Base-by-base conservation (phyloP, 2,888 invertebrate genomes). In the Timema podura region DNA sequence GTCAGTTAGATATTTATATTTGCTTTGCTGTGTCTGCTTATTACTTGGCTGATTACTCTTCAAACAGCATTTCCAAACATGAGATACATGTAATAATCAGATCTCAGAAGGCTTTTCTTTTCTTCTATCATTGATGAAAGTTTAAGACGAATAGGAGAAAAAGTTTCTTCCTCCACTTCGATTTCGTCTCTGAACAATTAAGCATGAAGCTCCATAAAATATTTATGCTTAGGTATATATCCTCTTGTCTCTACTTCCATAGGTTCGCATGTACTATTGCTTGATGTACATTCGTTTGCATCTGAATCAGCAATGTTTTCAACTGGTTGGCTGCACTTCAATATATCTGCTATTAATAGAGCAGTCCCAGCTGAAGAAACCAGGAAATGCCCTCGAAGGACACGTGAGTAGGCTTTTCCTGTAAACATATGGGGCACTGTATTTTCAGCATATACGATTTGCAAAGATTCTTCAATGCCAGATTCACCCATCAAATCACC, bases 341-440 rank as follows among this genome's bases (percentile, higher is more conserved):
- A 59, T 59, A 59, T 59, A 16, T 59, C 59, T 59, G 59, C 59
- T 44, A 59, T 59, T 59, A 59, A 44, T 59, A 59, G 5, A 59
- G 59, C 6, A n/a, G 9, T 59, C 59, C 16, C 16, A 5, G 59
- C 59, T 59, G 59, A 59, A 59, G 6, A 59, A 59, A 59, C 44
- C 30, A 59, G 59, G 15, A 59, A 59, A 59, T 59, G 59, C 16
- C 59, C 59, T 16, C 59, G 15, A 59, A 59, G 59, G 6, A 44
- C 6, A 59, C 16, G 30, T 44, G 59, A 59, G 59, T 59, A 59
- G 44, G 59, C 59, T 16, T 16, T 59, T 11, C 59, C 15, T 8
- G 59, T 59, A 44, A 59, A 59, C 59, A 59, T 59, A 59, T 59
- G 59, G 11, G 59, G 59, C 9, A 59, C 59, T 15, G 59, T 59